Percentiles rank a stretch among this genome's conserved stretches.
phyloP scores from a whole-genome alignment of 2,888 invertebrate species.

The Congeria kusceri region DNA sequence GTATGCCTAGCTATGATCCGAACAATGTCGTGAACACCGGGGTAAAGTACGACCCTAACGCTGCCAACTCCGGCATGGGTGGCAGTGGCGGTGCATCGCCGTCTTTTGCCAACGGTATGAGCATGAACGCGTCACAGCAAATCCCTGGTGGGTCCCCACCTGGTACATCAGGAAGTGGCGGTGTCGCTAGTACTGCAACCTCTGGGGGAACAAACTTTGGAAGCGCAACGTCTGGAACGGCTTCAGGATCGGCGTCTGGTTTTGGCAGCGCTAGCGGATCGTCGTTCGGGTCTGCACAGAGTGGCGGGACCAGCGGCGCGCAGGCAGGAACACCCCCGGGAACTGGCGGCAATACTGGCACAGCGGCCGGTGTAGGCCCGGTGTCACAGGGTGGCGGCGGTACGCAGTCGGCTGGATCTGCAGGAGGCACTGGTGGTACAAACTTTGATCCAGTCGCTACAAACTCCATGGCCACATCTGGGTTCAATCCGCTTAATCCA shows the following conservation, averaged over 20 bases:
- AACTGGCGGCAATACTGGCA: constrained; percentile 7
- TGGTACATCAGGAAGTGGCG: constrained; percentile 11
- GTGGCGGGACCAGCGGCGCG: constrained; percentile 7
- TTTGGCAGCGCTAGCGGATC: not conserved
- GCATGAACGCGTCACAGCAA: constrained; percentile 61
- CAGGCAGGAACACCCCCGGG: constrained; percentile 16
- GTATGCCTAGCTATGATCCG: constrained; percentile 57
- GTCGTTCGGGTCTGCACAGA: constrained; percentile 1
- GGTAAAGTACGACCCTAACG: constrained; percentile 67
- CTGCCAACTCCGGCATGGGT: constrained; percentile 56
- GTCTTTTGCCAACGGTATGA: constrained; percentile 65
- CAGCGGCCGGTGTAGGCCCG: constrained; percentile 9
- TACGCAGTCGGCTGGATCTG: constrained; percentile 22
- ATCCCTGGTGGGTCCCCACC: constrained; percentile 33
- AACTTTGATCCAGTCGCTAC: constrained; percentile 64
- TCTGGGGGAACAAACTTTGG: not conserved
- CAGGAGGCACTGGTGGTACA: constrained; percentile 20
- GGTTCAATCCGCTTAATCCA: constrained; percentile 69
- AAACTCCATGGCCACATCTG: constrained; percentile 63
- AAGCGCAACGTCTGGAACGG: constrained; percentile 25
- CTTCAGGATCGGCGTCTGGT: constrained; percentile 32
- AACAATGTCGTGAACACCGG: constrained; percentile 66
- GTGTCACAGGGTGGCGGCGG: constrained; percentile 4
- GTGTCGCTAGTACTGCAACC: not conserved
- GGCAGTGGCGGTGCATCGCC: constrained; percentile 59